Evolutionary conservation across 2,797 vertebrate species (phyloP).

Genomic region (Tadarida brasiliensis): DNA sequence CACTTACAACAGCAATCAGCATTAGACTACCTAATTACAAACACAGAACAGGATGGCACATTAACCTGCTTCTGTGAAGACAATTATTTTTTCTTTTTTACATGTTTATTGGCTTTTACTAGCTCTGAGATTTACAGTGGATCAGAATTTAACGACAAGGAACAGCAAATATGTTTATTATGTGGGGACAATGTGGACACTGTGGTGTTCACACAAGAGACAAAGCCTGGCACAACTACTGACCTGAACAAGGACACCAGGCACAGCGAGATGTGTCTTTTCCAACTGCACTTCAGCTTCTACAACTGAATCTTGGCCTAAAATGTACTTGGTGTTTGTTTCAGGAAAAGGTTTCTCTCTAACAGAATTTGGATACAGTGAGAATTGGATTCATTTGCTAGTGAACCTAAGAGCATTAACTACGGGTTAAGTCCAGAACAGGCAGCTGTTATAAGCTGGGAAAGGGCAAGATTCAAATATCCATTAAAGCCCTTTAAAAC

Average conservation of each 20-base stretch:
- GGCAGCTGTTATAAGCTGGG: neutral
- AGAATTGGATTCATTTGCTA: slow-evolving; percentile 29
- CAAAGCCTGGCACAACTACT: neutral
- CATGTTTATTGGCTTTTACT: slow-evolving; percentile 40
- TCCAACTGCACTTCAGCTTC: neutral
- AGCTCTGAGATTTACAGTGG: slow-evolving; percentile 24
- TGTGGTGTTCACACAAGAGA: neutral
- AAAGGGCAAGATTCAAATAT: slow-evolving; percentile 53
- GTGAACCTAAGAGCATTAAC: slow-evolving; percentile 2
- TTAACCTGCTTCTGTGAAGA: slow-evolving; percentile 33
- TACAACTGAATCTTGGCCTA: neutral
- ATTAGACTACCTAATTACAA: slow-evolving; percentile 49
- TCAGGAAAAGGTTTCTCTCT: slow-evolving; percentile 5
- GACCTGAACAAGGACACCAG: neutral
- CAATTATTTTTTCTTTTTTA: neutral
- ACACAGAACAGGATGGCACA: slow-evolving; percentile 24
- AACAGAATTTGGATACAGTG: neutral
- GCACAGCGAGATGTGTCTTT: neutral
- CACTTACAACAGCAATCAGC: slow-evolving; percentile 11
- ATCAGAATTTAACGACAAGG: slow-evolving; percentile 39
- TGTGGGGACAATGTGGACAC: neutral
- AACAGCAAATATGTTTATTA: slow-evolving; percentile 31
- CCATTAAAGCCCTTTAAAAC: slow-evolving; percentile 20
- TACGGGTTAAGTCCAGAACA: neutral
- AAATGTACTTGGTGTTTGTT: neutral